A percentile compares a stretch with the other conserved stretches of the same genome.
Evolutionary conservation across 2,888 invertebrate species (phyloP).

Genomic region (Shargacucullia verbasci): DNA sequence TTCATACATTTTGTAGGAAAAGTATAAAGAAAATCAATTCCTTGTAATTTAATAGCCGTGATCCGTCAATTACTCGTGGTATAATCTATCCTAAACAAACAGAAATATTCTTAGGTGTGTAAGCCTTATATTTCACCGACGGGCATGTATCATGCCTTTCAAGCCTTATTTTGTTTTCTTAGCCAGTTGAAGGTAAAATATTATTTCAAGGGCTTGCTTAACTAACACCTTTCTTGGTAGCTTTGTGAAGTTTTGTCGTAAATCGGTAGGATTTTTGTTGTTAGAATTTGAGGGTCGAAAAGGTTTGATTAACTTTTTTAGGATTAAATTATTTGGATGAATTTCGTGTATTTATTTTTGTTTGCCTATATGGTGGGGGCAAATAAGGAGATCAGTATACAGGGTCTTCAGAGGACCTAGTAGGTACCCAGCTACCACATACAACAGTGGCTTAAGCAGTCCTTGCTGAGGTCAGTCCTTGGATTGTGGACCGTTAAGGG

Average conservation of each 20-base stretch:
- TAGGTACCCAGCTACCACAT: too few species aligned
- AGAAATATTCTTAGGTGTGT: slow-evolving; percentile 58
- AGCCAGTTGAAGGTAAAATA: slow-evolving; percentile 58
- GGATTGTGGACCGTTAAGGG: too few species aligned
- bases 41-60: slow-evolving; percentile 71
- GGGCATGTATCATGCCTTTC: slow-evolving; percentile 54
- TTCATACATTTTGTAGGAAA: slow-evolving; percentile 14
- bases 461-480: too few species aligned
- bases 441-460: too few species aligned
- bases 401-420: too few species aligned
- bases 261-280: slow-evolving; percentile 34
- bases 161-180: slow-evolving; percentile 60
- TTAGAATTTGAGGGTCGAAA: slow-evolving; percentile 19
- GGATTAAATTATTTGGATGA: background rate
- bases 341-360: background rate
- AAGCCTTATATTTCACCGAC: slow-evolving; percentile 60
- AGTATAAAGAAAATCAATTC: slow-evolving; percentile 62
- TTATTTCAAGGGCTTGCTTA: slow-evolving; percentile 49
- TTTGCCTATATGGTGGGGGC: too few species aligned
- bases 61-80: slow-evolving; percentile 73
- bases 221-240: slow-evolving; percentile 32
- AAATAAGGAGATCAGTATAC: too few species aligned
- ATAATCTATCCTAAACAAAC: slow-evolving; percentile 76
- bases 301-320: background rate
- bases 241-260: slow-evolving; percentile 40